A percentile compares a stretch with the other conserved stretches of the same genome.
Conservation (phyloP, 2,113 vertebrate species). For the Esox niger region DNA sequence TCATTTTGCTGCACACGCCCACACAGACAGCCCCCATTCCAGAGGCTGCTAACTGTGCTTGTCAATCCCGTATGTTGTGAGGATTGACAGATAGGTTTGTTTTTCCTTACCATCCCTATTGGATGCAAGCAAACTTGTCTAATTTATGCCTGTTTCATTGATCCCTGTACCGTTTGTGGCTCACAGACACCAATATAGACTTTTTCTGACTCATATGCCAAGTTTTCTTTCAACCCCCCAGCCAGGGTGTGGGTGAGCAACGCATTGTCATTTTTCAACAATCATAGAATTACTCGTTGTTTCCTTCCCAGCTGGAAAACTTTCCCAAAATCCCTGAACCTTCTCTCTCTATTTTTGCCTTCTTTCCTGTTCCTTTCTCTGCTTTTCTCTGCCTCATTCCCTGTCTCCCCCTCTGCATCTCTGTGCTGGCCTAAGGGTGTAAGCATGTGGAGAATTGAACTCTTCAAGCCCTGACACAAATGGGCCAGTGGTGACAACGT, state of each 20-base stretch:
- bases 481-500: conserved; percentile 30
- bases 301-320: not conserved
- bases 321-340: too few relatives aligned
- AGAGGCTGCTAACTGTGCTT: conserved; percentile 13
- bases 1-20: conserved; percentile 14
- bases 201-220: too few relatives aligned
- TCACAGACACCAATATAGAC: not conserved
- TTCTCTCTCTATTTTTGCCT: not conserved
- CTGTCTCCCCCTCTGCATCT: too few relatives aligned
- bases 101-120: conserved; percentile 1
- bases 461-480: conserved; percentile 30
- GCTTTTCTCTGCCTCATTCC: too few relatives aligned
- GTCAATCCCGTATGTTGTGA: conserved; percentile 47
- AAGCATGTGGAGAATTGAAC: conserved; percentile 16
- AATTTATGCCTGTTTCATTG: not conserved
- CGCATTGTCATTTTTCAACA: too few relatives aligned
- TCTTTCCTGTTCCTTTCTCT: too few relatives aligned
- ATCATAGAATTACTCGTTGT: too few relatives aligned
- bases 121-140: not conserved
- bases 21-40: conserved; percentile 9
- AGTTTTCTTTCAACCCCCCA: too few relatives aligned
- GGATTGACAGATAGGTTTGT: conserved; percentile 45
- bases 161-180: not conserved
- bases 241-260: too few relatives aligned
- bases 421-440: not conserved